Conservation (phyloP, 1,140 invertebrate species). For the Gryllus bimaculatus region DNA sequence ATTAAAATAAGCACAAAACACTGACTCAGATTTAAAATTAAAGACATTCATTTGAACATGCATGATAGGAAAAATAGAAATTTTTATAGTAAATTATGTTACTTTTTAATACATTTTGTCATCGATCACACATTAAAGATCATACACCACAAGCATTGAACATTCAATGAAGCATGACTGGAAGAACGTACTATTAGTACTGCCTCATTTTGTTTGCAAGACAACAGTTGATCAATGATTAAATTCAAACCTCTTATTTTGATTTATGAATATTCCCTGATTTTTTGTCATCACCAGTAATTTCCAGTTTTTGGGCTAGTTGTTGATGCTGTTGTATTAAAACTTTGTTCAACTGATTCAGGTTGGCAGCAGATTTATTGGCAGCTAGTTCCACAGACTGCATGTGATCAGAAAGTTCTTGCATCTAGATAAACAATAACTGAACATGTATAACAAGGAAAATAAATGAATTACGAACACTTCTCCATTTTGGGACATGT, state of each 20-base stretch:
- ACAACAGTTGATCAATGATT: not conserved
- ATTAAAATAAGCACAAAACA: too few relatives aligned
- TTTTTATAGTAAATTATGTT: too few relatives aligned
- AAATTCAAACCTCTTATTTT: not conserved
- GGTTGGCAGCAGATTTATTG: not conserved
- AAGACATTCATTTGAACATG: too few relatives aligned
- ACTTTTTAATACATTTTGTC: too few relatives aligned
- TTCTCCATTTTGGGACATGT: too few relatives aligned
- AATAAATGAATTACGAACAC: too few relatives aligned
- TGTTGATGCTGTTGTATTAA: not conserved
- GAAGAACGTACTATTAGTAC: not conserved
- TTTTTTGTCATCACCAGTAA: not conserved
- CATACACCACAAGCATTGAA: too few relatives aligned
- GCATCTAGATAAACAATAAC: not conserved
- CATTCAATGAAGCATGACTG: not conserved
- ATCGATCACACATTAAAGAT: too few relatives aligned
- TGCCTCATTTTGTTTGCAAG: not conserved
- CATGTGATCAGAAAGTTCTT: not conserved
- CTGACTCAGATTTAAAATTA: too few relatives aligned
- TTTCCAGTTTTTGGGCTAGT: not conserved
- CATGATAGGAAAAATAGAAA: too few relatives aligned
- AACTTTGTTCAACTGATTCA: not conserved
- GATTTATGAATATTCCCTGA: not conserved
- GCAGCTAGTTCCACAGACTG: not conserved
- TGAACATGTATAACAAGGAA: too few relatives aligned